phyloP scores from a whole-genome alignment of 2,113 vertebrate genomes.

The Anser brachyrhynchus region DNA sequence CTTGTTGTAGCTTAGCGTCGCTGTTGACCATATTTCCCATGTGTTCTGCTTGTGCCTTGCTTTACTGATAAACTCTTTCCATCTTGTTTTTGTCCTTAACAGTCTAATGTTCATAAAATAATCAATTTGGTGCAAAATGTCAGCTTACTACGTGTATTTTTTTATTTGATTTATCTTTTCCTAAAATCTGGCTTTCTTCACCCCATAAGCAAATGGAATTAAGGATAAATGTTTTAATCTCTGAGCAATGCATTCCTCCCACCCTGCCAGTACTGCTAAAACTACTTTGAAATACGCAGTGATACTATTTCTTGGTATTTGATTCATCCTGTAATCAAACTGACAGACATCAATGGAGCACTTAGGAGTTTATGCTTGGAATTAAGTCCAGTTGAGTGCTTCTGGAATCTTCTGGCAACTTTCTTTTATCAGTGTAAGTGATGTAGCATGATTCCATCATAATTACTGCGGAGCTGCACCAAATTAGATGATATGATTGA shows the following conservation, averaged over 20 bases:
- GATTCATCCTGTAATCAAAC: constrained; percentile 13
- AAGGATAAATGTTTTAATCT: not conserved
- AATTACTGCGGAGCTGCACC: not conserved
- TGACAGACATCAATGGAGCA: not conserved
- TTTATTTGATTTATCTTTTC: not conserved
- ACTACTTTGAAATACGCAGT: not conserved
- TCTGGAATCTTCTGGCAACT: constrained; percentile 13
- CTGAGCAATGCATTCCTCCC: not conserved
- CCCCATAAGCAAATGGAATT: not conserved
- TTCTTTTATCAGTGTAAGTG: constrained; percentile 24
- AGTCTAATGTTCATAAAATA: not conserved
- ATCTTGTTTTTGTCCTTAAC: not conserved
- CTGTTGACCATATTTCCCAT: not conserved
- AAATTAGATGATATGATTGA: not conserved
- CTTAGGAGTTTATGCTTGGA: not conserved
- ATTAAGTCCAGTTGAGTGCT: constrained; percentile 17
- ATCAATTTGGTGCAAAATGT: not conserved
- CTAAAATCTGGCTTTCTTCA: not conserved
- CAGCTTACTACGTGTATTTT: not conserved
- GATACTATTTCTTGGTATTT: not conserved
- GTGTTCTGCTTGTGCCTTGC: not conserved
- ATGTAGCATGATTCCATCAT: not conserved
- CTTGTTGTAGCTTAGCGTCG: not conserved
- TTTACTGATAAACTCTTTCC: not conserved
- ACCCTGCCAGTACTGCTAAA: not conserved